These are phyloP conservation scores for Trinorchestia longiramus DNA, from an alignment of 1,140 invertebrate genomes.

Conservation along the genomic window DNA sequence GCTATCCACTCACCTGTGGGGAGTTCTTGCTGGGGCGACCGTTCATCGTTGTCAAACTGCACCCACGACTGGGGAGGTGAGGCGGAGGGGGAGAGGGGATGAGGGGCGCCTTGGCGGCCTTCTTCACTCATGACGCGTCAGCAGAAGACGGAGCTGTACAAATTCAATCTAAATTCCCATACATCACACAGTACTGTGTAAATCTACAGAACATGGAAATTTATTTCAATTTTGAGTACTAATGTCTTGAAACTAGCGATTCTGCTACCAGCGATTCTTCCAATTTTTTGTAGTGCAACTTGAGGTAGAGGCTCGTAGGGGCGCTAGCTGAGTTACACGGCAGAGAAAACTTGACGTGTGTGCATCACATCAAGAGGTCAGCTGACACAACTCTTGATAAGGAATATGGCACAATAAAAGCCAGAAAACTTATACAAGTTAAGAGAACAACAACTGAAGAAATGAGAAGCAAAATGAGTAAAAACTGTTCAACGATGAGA, in stretches of 20 bases:
- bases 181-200: too few relatives aligned
- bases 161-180: not conserved
- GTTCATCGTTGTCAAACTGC: conserved; percentile 48
- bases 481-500: too few relatives aligned
- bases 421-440: not conserved
- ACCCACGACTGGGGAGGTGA: conserved; percentile 40
- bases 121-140: not conserved
- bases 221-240: not conserved
- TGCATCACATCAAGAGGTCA: not conserved
- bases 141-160: not conserved
- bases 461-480: too few relatives aligned
- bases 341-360: not conserved
- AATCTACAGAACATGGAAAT: not conserved
- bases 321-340: too few relatives aligned
- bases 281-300: too few relatives aligned
- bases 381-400: not conserved
- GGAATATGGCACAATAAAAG: not conserved
- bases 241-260: too few relatives aligned
- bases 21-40: not conserved
- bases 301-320: too few relatives aligned
- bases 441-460: not conserved
- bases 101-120: not conserved
- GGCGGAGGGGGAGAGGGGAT: conserved; percentile 45
- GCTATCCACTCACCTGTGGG: conserved; percentile 22
- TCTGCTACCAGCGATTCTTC: too few relatives aligned